Evolutionary conservation across 2,888 invertebrate genomes (phyloP), one percentile per base, ranked within the genome.

Genomic region (Leucozona laternaria): DNA sequence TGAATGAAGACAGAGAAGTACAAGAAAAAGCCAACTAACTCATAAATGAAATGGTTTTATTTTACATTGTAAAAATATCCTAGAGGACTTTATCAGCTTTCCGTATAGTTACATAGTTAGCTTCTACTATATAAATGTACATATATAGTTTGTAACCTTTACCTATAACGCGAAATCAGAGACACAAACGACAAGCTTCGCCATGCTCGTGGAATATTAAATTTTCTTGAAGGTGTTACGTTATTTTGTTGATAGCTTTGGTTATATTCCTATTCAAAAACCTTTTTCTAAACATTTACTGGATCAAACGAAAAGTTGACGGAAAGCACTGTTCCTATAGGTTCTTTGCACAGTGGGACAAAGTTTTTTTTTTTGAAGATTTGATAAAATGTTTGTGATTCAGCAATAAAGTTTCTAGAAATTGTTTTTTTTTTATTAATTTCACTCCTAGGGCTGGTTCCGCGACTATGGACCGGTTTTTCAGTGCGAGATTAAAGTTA

Each of bases 161-260:
- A 25, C 4, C 10, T 31, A 45, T 4, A 48, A 13, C 8, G 15
- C 2, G 31, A 22, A 66, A 66, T 66, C 31, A 66, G 22, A 50
- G 70, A 79, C 37, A 5, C 0, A 5, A 6, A 2, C 31, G n/a
- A 75, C 53, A 70, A 68, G 55, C 70, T 79, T 57, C 31, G 1
- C 2, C 11, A 40, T 15, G 70, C 70, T 57, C 57, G 37, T 43
- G 58, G 84, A 75, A 79, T 79, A 76, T 76, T 76, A 76, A 79
- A 79, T 71, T n/a, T 73, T 43, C 34, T 58, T 60, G 60, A 60
- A 78, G 73, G 82, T 82, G 82, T 82, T 60, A 37, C 60, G 60
- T 40, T 80, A 53, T 22, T 62, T 73, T 78, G n/a, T 60, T 73
- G 43, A 43, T 68, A 66, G 48, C 45, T 72, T 60, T 72, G 72